Conservation (phyloP, 2,888 invertebrate species). For the Subacronicta megacephala region DNA sequence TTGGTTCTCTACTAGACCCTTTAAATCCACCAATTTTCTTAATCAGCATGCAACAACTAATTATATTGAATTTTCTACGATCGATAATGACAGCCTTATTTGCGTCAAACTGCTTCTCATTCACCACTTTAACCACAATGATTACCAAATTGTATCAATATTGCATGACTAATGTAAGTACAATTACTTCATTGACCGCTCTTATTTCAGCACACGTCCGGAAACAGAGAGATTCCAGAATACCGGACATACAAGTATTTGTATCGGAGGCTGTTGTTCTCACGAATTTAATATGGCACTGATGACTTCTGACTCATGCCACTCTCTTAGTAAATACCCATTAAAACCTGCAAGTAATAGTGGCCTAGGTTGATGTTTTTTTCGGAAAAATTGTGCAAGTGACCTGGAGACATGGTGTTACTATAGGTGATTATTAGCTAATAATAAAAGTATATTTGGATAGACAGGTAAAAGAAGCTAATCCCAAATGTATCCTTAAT, state of each 20-base stretch:
- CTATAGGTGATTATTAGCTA: no score
- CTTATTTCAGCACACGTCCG: slow-evolving; percentile 51
- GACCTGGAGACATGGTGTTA: no score
- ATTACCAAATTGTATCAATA: slow-evolving; percentile 10
- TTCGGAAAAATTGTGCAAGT: not conserved
- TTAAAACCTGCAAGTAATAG: slow-evolving; percentile 9
- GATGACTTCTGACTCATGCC: slow-evolving; percentile 47
- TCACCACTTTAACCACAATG: slow-evolving; percentile 20
- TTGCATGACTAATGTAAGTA: slow-evolving; percentile 33
- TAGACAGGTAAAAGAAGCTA: no score
- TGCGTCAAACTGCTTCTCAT: slow-evolving; percentile 9
- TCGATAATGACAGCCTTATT: no score
- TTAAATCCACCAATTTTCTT: no score
- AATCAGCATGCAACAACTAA: no score
- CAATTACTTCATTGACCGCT: slow-evolving; percentile 28
- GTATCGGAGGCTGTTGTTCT: slow-evolving; percentile 43
- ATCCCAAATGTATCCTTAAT: no score
- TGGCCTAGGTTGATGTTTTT: slow-evolving; percentile 41
- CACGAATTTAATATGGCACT: slow-evolving; percentile 34
- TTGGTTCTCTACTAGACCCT: no score
- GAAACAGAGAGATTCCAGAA: slow-evolving; percentile 48
- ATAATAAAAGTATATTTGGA: no score
- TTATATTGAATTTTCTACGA: no score
- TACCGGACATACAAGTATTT: slow-evolving; percentile 42
- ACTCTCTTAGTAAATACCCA: slow-evolving; percentile 36